Conservation (phyloP, 2,888 invertebrate genomes). For the Hemithea aestivaria region DNA sequence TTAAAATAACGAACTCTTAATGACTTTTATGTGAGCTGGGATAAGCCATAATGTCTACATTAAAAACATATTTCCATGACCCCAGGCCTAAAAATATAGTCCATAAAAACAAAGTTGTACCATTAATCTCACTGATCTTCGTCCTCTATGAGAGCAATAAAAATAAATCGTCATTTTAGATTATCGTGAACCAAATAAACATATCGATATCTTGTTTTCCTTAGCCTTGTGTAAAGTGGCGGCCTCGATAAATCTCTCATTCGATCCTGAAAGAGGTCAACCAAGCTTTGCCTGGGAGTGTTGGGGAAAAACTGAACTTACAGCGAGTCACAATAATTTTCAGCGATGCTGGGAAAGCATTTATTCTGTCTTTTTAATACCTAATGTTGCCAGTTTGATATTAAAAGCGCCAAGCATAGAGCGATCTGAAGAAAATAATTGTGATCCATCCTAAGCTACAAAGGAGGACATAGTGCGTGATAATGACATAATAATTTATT, state of each 20-base stretch:
- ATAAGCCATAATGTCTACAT: no score
- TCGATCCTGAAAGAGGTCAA: conserved; percentile 48
- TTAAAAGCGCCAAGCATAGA: no score
- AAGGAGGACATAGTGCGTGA: no score
- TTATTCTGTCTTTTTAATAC: no score
- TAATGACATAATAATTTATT: no score
- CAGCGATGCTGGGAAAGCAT: no score
- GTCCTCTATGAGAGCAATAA: conserved; percentile 5
- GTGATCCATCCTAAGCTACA: no score
- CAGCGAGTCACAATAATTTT: background rate
- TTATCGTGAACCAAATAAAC: conserved; percentile 18
- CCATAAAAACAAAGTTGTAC: background rate
- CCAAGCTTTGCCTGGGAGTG: conserved; percentile 30
- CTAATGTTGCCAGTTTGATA: no score
- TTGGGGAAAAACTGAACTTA: background rate
- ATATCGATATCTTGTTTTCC: conserved; percentile 30
- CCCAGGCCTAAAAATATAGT: background rate
- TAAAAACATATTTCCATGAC: no score
- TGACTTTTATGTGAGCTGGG: no score
- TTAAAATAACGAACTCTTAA: no score
- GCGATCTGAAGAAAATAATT: no score
- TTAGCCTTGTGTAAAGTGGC: conserved; percentile 44
- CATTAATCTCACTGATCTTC: background rate
- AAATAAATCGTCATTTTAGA: conserved; percentile 9
- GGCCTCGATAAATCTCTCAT: conserved; percentile 64